Conservation (phyloP, 2,888 invertebrate species). For the Nymphalis polychloros region DNA sequence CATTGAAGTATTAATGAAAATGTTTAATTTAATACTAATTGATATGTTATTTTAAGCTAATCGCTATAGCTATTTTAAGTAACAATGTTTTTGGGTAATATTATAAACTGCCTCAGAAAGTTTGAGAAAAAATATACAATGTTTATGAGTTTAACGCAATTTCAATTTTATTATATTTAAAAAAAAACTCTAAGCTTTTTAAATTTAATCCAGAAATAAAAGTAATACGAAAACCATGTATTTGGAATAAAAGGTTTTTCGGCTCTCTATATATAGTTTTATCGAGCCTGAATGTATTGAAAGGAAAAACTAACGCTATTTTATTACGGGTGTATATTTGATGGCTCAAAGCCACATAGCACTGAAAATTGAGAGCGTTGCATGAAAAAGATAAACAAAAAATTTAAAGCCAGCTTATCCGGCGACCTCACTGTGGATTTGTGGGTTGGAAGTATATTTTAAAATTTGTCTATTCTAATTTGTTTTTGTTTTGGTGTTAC, state of each 20-base stretch:
- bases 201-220: background rate
- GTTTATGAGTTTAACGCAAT: too few relatives aligned
- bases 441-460: slow-evolving; percentile 13
- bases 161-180: too few relatives aligned
- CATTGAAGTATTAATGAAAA: too few relatives aligned
- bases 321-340: slow-evolving; percentile 7
- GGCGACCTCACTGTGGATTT: slow-evolving; percentile 18
- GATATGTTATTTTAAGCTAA: too few relatives aligned
- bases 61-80: too few relatives aligned
- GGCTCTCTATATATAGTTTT: slow-evolving; percentile 2
- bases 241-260: slow-evolving; percentile 10
- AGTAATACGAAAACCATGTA: background rate
- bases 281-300: slow-evolving; percentile 1
- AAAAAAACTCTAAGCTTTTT: too few relatives aligned
- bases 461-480: slow-evolving; percentile 22
- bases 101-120: too few relatives aligned
- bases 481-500: slow-evolving; percentile 10
- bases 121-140: too few relatives aligned
- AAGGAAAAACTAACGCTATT: slow-evolving; percentile 5
- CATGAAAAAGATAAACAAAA: slow-evolving; percentile 36
- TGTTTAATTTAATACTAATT: too few relatives aligned
- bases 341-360: slow-evolving; percentile 20
- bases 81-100: too few relatives aligned
- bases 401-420: slow-evolving; percentile 31
- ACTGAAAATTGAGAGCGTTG: slow-evolving; percentile 13